These are phyloP conservation scores for Nasonovia ribisnigri DNA, from an alignment of 2,888 invertebrate genomes.

Conservation along the genomic window DNA sequence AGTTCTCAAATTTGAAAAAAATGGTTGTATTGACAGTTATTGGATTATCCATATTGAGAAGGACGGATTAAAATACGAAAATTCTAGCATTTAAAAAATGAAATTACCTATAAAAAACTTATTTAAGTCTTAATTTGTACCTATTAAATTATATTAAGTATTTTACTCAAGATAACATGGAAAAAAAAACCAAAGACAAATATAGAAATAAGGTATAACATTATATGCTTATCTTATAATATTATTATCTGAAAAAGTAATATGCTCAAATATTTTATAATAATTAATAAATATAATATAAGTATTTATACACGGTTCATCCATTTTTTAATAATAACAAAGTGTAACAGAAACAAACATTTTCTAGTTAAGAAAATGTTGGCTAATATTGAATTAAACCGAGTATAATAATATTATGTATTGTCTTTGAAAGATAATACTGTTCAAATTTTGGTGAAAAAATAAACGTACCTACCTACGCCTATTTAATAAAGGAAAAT, in stretches of 20 bases:
- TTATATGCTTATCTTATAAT: not conserved
- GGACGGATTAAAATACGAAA: not conserved
- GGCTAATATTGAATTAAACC: not conserved
- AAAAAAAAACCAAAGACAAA: not conserved
- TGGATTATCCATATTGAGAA: not conserved
- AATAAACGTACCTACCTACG: not conserved
- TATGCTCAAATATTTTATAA: not conserved
- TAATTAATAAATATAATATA: not conserved
- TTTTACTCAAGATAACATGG: not conserved
- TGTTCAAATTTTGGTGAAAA: not conserved
- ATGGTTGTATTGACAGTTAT: not conserved
- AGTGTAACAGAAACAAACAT: not conserved
- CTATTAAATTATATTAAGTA: not conserved
- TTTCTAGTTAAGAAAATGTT: not conserved
- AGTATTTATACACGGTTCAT: not conserved
- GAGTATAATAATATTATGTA: not conserved
- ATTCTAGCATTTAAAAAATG: not conserved
- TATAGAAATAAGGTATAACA: not conserved
- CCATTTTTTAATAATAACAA: not conserved
- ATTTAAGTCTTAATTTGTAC: not conserved
- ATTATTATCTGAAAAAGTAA: not conserved
- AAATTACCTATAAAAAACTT: not conserved
- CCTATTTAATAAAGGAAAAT: slow-evolving; percentile 15
- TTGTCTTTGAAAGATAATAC: not conserved
- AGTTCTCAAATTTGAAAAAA: not conserved